Evolutionary conservation across 2,888 invertebrate genomes (phyloP).

Genomic region (Aspidiotus rigidus): DNA sequence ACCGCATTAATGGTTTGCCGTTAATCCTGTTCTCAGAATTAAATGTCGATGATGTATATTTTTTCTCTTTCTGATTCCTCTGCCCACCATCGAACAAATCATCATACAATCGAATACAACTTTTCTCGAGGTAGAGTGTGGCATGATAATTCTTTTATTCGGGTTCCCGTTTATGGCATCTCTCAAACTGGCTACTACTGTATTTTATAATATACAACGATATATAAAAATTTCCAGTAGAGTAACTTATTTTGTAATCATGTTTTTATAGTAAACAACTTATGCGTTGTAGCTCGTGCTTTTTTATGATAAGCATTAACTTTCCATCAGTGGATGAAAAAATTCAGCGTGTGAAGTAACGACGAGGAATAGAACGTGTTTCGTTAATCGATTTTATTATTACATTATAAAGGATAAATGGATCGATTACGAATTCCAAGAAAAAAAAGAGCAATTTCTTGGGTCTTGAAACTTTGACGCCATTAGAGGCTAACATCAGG

Average conservation of each 20-base stretch:
- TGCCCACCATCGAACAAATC: slow-evolving; percentile 19
- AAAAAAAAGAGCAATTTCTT: too few species aligned
- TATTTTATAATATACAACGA: too few species aligned
- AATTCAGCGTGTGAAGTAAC: too few species aligned
- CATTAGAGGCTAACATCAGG: too few species aligned
- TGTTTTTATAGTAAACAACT: background rate
- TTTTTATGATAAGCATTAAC: slow-evolving; percentile 1
- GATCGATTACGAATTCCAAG: too few species aligned
- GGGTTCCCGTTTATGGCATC: slow-evolving; percentile 4
- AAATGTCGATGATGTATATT: background rate
- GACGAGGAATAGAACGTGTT: too few species aligned
- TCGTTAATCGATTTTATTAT: too few species aligned
- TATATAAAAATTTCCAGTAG: background rate
- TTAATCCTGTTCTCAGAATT: background rate
- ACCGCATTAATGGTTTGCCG: slow-evolving; percentile 1
- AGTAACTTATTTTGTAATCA: background rate
- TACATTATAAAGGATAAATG: too few species aligned
- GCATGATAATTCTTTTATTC: slow-evolving; percentile 2
- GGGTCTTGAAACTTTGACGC: too few species aligned
- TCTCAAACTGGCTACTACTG: background rate
- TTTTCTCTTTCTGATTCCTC: background rate
- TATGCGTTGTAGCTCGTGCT: background rate
- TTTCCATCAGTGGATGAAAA: background rate
- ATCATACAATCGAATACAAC: slow-evolving; percentile 12
- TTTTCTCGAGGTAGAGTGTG: background rate